Conservation (phyloP, 2,113 vertebrate genomes). For the Neofelis nebulosa region DNA sequence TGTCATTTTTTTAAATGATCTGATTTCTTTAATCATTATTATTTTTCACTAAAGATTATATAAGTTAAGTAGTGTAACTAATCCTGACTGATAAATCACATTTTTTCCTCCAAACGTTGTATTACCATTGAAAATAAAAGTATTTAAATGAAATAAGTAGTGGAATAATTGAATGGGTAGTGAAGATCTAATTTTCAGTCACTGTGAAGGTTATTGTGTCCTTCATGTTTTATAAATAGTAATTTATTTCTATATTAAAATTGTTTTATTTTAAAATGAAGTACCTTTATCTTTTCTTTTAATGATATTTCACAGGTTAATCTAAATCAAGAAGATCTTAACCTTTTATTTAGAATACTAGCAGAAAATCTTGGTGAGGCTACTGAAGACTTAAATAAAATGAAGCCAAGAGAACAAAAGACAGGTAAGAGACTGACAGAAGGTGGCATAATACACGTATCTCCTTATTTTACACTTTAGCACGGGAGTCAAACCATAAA, state of each 20-base stretch:
- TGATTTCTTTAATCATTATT: conserved; percentile 14
- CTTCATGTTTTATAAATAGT: not conserved
- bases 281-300: conserved; percentile 32
- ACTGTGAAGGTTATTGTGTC: not conserved
- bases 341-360: conserved; percentile 92
- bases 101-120: not conserved
- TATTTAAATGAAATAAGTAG: not conserved
- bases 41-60: not conserved
- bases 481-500: not conserved
- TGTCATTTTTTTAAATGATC: not conserved
- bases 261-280: conserved; percentile 45
- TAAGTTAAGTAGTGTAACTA: not conserved
- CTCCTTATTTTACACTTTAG: not conserved
- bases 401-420: conserved; percentile 71
- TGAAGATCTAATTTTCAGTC: not conserved
- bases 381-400: conserved; percentile 70
- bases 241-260: conserved; percentile 11
- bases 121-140: not conserved
- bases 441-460: not conserved
- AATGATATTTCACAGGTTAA: conserved; percentile 85
- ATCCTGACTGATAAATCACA: not conserved
- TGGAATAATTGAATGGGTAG: not conserved
- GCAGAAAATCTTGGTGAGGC: conserved; percentile 94
- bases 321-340: conserved; percentile 93
- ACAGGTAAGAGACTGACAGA: conserved; percentile 79